Percentiles rank a stretch among this genome's conserved stretches.
Evolutionary conservation across 1,140 invertebrate species (phyloP).

Genomic region (Drosophila hydei): DNA sequence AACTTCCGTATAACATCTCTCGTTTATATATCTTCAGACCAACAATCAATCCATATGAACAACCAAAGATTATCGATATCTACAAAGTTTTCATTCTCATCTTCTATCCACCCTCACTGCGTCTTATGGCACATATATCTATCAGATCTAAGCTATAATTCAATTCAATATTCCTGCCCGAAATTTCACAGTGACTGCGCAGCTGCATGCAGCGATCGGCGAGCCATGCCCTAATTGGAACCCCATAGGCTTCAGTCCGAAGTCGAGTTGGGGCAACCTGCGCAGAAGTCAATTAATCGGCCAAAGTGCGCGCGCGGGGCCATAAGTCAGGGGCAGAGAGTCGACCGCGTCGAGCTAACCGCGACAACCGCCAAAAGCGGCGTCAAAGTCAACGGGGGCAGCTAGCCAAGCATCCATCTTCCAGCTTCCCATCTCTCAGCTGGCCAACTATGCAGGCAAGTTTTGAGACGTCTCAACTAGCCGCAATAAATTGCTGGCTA

Average conservation of each 20-base stretch:
- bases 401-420: constrained; percentile 1
- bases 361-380: constrained; percentile 79
- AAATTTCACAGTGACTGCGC: background rate
- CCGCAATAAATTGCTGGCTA: constrained; percentile 55
- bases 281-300: constrained; percentile 79
- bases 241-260: constrained; percentile 49
- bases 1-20: too few relatives aligned
- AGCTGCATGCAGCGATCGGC: constrained; percentile 1
- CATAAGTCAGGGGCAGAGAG: constrained; percentile 57
- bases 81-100: too few relatives aligned
- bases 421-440: background rate
- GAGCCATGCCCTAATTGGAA: constrained; percentile 61
- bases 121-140: too few relatives aligned
- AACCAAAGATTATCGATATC: too few relatives aligned
- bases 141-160: background rate
- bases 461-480: constrained; percentile 69
- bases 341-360: constrained; percentile 48
- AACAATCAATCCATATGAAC: too few relatives aligned
- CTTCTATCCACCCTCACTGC: too few relatives aligned
- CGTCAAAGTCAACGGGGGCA: constrained; percentile 56
- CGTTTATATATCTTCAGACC: too few relatives aligned
- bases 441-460: background rate
- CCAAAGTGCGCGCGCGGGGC: constrained; percentile 61
- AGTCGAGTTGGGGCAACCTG: constrained; percentile 23
- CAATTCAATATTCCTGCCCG: background rate